A percentile compares a stretch with the other conserved stretches of the same genome.
phyloP scores from a whole-genome alignment of 2,797 vertebrate genomes.

The Tympanoctomys barrerae region DNA sequence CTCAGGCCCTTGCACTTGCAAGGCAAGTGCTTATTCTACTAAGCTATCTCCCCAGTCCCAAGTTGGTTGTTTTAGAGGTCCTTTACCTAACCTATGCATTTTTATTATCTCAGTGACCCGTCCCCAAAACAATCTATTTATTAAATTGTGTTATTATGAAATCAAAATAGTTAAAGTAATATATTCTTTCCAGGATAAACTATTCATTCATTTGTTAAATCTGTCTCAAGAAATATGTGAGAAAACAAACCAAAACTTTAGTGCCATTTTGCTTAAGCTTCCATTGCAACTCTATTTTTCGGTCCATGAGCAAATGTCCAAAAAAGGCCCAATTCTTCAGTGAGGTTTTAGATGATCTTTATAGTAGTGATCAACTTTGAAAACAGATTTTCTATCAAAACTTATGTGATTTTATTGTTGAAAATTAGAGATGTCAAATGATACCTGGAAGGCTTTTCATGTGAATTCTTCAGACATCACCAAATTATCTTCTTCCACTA shows the following conservation, averaged over 20 bases:
- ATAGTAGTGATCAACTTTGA: not conserved
- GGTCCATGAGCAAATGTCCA: not conserved
- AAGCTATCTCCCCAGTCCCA: too few relatives aligned
- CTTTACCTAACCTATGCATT: not conserved
- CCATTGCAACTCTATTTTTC: not conserved
- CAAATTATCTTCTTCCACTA: not conserved
- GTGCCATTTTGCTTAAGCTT: not conserved
- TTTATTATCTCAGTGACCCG: not conserved
- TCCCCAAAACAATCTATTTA: not conserved
- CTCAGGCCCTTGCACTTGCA: too few relatives aligned
- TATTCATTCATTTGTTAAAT: not conserved
- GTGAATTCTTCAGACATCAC: not conserved
- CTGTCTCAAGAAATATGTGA: not conserved
- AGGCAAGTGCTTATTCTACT: too few relatives aligned
- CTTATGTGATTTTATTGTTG: not conserved
- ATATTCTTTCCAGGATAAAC: not conserved
- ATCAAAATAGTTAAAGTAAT: not conserved
- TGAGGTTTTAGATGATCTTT: not conserved
- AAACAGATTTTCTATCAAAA: not conserved
- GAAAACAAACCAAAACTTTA: not conserved
- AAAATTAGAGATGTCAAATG: not conserved
- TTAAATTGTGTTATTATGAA: not conserved
- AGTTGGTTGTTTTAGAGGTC: not conserved
- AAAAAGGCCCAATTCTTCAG: not conserved
- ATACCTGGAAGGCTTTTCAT: not conserved